Evolutionary conservation across 2,113 vertebrate genomes (phyloP).

Genomic region (Muntiacus reevesi): DNA sequence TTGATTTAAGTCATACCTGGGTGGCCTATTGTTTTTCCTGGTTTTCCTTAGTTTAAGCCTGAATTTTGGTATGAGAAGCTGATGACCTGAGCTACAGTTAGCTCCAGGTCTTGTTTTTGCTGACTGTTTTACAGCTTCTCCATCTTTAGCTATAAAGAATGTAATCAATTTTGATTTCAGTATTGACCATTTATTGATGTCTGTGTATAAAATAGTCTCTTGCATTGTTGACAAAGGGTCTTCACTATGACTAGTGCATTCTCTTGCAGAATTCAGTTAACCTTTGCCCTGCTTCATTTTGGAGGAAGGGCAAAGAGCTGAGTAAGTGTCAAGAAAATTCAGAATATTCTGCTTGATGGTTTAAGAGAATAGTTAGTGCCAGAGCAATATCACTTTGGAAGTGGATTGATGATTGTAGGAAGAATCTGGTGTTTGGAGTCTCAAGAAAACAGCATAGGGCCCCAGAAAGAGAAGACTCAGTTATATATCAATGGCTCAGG

Average conservation of each 20-base stretch:
- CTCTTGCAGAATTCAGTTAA: not conserved
- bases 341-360: not conserved
- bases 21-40: not conserved
- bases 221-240: not conserved
- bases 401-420: not conserved
- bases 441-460: not conserved
- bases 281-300: not conserved
- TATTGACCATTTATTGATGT: not conserved
- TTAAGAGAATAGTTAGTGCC: not conserved
- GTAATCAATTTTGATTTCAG: not conserved
- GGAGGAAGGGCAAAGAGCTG: not conserved
- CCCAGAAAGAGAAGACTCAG: not conserved
- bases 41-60: not conserved
- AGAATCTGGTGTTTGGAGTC: not conserved
- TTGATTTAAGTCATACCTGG: not conserved
- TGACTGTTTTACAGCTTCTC: not conserved
- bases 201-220: fast-evolving
- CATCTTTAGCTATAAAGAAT: not conserved
- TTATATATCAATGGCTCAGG: not conserved
- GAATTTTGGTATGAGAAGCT: not conserved
- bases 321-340: not conserved
- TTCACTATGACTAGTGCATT: not conserved
- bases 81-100: not conserved
- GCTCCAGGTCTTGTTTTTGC: not conserved
- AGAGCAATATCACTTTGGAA: not conserved